Conservation (phyloP, 2,113 vertebrate species). For the Ictidomys tridecemlineatus region DNA sequence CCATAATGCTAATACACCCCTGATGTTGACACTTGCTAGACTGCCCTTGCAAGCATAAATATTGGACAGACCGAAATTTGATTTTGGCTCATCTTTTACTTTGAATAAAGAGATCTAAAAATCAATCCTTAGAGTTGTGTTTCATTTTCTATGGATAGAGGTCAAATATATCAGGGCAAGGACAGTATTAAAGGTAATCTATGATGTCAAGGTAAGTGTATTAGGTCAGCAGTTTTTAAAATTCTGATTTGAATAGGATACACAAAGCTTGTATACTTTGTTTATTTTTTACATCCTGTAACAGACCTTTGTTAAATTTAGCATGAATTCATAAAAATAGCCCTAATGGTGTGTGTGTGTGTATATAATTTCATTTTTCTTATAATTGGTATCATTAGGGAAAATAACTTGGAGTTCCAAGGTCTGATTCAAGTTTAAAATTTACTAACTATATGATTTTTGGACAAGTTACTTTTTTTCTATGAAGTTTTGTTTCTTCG, state of each 20-base stretch:
- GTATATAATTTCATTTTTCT: slow-evolving; percentile 8
- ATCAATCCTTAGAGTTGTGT: slow-evolving; percentile 86
- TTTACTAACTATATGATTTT: neutral
- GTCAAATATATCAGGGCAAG: slow-evolving; percentile 85
- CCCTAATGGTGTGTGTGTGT: slow-evolving; percentile 53
- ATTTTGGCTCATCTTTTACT: slow-evolving; percentile 87
- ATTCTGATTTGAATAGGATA: slow-evolving; percentile 86
- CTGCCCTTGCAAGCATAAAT: slow-evolving; percentile 85
- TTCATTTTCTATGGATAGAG: slow-evolving; percentile 86
- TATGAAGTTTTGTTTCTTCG: slow-evolving; percentile 53
- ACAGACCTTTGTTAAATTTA: slow-evolving; percentile 77
- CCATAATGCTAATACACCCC: slow-evolving; percentile 76
- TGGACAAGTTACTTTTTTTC: neutral
- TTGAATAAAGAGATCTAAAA: slow-evolving; percentile 88
- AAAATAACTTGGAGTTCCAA: slow-evolving; percentile 19
- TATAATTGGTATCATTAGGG: neutral
- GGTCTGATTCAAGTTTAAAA: slow-evolving; percentile 39
- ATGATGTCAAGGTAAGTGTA: slow-evolving; percentile 86
- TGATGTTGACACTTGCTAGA: slow-evolving; percentile 78
- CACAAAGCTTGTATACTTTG: slow-evolving; percentile 78
- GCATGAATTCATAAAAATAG: slow-evolving; percentile 58
- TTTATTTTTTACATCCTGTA: slow-evolving; percentile 84
- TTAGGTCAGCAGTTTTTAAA: slow-evolving; percentile 88
- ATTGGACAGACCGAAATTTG: slow-evolving; percentile 85
- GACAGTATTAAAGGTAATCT: slow-evolving; percentile 88